Conservation (phyloP, 1,140 invertebrate genomes). For the Brachionus calyciflorus region DNA sequence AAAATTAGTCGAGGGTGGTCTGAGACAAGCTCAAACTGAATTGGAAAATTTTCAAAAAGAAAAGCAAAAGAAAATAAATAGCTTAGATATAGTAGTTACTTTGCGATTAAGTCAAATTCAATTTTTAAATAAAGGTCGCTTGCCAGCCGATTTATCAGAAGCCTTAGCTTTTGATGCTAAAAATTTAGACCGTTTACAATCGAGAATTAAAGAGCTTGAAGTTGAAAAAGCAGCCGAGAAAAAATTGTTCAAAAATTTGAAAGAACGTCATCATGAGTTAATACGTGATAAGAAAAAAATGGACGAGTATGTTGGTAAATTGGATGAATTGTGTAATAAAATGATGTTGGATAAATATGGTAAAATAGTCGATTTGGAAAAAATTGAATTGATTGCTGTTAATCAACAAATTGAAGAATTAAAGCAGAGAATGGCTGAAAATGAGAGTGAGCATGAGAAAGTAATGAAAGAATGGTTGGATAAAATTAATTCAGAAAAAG, state of each 20-base stretch:
- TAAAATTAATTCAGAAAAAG: slow-evolving; percentile 53
- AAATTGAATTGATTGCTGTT: slow-evolving; percentile 58
- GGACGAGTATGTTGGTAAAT: slow-evolving; percentile 54
- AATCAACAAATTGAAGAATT: slow-evolving; percentile 58
- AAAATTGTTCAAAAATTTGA: slow-evolving; percentile 63
- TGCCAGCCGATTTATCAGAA: slow-evolving; percentile 63
- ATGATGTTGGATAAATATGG: slow-evolving; percentile 60
- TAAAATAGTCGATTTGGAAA: slow-evolving; percentile 57
- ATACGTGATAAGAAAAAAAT: slow-evolving; percentile 58
- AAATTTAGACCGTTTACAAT: slow-evolving; percentile 64
- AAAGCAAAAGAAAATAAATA: slow-evolving; percentile 70
- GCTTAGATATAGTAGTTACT: slow-evolving; percentile 67
- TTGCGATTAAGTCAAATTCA: slow-evolving; percentile 69
- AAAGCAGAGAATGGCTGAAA: slow-evolving; percentile 33
- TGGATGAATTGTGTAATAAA: slow-evolving; percentile 56
- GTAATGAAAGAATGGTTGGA: slow-evolving; percentile 44
- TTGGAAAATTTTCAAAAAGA: slow-evolving; percentile 65
- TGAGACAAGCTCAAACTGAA: slow-evolving; percentile 58
- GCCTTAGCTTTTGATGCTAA: slow-evolving; percentile 67
- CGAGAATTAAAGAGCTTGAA: slow-evolving; percentile 67
- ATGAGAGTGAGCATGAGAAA: slow-evolving; percentile 36
- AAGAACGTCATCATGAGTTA: slow-evolving; percentile 56
- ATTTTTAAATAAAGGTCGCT: slow-evolving; percentile 62
- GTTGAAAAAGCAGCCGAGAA: slow-evolving; percentile 66
- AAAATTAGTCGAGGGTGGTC: slow-evolving; percentile 55